Evolutionary conservation across 2,888 invertebrate genomes (phyloP).

Genomic region (Drosophila neotestacea): DNA sequence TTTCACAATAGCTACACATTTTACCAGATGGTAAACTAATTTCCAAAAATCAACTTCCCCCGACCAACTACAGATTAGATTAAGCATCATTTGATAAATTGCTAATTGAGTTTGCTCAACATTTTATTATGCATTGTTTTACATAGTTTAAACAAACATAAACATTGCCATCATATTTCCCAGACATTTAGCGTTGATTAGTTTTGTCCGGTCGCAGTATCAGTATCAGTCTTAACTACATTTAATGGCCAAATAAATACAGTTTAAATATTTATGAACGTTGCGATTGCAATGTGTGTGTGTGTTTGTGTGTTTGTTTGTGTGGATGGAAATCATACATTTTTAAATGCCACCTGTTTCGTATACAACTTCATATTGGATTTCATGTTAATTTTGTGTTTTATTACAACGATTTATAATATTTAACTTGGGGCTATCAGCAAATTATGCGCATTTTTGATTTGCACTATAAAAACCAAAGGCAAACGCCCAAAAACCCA

Average conservation of each 20-base stretch:
- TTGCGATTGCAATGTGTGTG: conserved; percentile 30
- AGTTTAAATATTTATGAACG: conserved; percentile 48
- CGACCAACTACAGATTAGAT: conserved; percentile 1
- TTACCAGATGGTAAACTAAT: too few species aligned
- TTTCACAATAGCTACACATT: too few species aligned
- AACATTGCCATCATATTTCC: conserved; percentile 30
- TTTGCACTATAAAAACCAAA: conserved; percentile 71
- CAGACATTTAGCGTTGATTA: conserved; percentile 27
- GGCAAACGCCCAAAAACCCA: conserved; percentile 35
- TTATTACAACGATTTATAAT: conserved; percentile 74
- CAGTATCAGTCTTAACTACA: conserved; percentile 21
- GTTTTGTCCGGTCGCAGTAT: background rate
- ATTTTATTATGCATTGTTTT: conserved; percentile 5
- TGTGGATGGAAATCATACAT: conserved; percentile 1
- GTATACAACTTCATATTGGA: conserved; percentile 28
- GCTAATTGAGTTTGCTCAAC: conserved; percentile 7
- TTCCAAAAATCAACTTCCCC: background rate
- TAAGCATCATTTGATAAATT: background rate
- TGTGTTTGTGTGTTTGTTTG: conserved; percentile 10
- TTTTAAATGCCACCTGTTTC: conserved; percentile 56
- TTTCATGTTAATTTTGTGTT: conserved; percentile 60
- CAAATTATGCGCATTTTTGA: conserved; percentile 75
- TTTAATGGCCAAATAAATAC: conserved; percentile 45
- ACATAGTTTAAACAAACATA: background rate
- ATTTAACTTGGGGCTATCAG: conserved; percentile 40